phyloP scores from a whole-genome alignment of 2,113 vertebrate species.

The Serilophus lunatus region DNA sequence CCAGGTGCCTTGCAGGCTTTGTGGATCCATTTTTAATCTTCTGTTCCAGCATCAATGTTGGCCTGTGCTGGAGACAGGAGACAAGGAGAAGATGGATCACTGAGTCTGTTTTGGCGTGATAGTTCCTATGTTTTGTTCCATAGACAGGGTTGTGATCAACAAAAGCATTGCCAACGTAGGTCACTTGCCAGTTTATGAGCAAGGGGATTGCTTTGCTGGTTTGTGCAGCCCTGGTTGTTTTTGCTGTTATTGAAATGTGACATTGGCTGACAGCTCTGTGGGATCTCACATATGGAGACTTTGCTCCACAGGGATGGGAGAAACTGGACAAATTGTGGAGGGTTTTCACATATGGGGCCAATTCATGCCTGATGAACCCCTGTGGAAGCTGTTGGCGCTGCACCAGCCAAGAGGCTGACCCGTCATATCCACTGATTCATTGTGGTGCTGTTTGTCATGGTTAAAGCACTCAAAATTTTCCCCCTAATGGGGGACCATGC shows the following conservation, averaged over 20 bases:
- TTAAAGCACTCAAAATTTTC: constrained; percentile 29
- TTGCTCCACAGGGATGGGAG: constrained; percentile 41
- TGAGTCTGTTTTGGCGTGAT: not conserved
- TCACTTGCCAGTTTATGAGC: constrained; percentile 45
- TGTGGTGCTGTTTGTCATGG: constrained; percentile 32
- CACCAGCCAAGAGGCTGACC: constrained; percentile 39
- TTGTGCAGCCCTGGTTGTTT: constrained; percentile 25
- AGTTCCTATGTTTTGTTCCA: constrained; percentile 4
- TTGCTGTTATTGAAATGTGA: constrained; percentile 54
- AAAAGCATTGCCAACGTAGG: constrained; percentile 14
- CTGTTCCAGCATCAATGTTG: not conserved
- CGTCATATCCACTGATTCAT: constrained; percentile 30
- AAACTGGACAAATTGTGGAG: constrained; percentile 55
- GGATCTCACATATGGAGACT: constrained; percentile 61
- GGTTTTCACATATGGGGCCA: constrained; percentile 61
- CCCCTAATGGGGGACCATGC: constrained; percentile 54
- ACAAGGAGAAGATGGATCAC: constrained; percentile 26
- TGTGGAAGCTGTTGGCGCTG: constrained; percentile 37
- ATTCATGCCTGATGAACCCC: constrained; percentile 56
- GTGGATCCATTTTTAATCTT: not conserved
- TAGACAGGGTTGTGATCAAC: constrained; percentile 14
- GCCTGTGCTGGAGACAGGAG: constrained; percentile 1
- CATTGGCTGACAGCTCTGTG: constrained; percentile 63
- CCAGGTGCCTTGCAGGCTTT: not conserved
- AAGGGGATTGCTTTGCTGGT: constrained; percentile 37